Conservation (phyloP, 2,797 vertebrate genomes). For the Lophius americanus region DNA sequence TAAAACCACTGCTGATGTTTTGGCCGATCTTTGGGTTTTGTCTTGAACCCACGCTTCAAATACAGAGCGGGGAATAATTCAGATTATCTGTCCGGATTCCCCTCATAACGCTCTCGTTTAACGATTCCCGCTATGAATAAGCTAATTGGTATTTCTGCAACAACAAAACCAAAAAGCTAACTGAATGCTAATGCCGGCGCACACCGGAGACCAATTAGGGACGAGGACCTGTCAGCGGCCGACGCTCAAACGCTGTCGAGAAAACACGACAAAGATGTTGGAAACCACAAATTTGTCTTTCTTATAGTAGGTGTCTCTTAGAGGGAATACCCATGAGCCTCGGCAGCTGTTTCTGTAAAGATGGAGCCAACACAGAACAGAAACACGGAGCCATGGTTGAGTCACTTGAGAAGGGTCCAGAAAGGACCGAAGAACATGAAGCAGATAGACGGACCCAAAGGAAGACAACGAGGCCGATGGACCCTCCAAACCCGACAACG, state of each 20-base stretch:
- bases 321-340: slow-evolving; percentile 4
- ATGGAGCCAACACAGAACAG: too few relatives aligned
- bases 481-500: too few relatives aligned
- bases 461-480: too few relatives aligned
- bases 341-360: not conserved
- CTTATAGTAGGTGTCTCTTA: too few relatives aligned
- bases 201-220: slow-evolving; percentile 58
- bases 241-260: not conserved
- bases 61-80: not conserved
- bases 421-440: too few relatives aligned
- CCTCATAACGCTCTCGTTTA: too few relatives aligned
- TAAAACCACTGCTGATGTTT: not conserved
- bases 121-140: slow-evolving; percentile 29
- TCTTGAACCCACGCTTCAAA: not conserved
- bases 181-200: slow-evolving; percentile 33
- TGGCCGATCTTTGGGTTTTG: not conserved
- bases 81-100: too few relatives aligned
- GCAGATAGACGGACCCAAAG: too few relatives aligned
- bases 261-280: slow-evolving; percentile 15
- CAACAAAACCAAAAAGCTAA: slow-evolving; percentile 27
- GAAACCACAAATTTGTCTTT: not conserved
- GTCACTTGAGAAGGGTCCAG: not conserved
- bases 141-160: slow-evolving; percentile 37
- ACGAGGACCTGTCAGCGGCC: slow-evolving; percentile 25
- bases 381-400: not conserved